phyloP scores from a whole-genome alignment of 2,888 invertebrate genomes.

The Polyploca ridens region DNA sequence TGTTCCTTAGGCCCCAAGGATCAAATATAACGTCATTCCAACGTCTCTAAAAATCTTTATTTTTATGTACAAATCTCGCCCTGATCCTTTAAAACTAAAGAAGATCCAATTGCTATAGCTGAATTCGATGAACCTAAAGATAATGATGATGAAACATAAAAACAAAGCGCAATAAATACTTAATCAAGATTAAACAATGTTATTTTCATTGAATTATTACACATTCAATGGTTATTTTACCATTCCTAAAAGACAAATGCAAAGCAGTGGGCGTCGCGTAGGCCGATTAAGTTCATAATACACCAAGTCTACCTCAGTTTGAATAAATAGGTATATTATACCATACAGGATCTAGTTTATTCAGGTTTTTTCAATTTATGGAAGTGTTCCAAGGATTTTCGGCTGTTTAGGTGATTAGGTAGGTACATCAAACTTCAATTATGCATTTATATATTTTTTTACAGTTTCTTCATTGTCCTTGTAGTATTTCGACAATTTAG shows the following conservation, averaged over 20 bases:
- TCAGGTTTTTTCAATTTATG: not conserved
- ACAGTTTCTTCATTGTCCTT: no score
- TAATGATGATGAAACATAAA: not conserved
- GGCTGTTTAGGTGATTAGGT: not conserved
- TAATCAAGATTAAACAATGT: not conserved
- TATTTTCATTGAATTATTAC: no score
- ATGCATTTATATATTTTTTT: no score
- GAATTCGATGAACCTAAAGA: not conserved
- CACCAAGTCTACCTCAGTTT: conserved; percentile 10
- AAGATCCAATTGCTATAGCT: not conserved
- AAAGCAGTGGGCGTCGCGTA: conserved; percentile 22
- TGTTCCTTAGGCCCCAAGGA: no score
- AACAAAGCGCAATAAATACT: conserved; percentile 3
- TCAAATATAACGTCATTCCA: no score
- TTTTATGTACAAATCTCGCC: no score
- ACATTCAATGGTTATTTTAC: no score
- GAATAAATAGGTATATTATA: not conserved
- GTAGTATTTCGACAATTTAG: no score
- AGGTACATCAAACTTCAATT: no score
- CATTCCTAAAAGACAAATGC: conserved; percentile 24
- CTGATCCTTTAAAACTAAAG: no score
- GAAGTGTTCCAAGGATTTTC: not conserved
- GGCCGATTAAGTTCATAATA: conserved; percentile 21
- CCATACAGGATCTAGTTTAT: conserved; percentile 1
- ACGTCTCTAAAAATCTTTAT: no score